Evolutionary conservation across 2,888 invertebrate species (phyloP), one percentile per base, ranked within the genome.

Genomic region (Tetanocera ferruginea): DNA sequence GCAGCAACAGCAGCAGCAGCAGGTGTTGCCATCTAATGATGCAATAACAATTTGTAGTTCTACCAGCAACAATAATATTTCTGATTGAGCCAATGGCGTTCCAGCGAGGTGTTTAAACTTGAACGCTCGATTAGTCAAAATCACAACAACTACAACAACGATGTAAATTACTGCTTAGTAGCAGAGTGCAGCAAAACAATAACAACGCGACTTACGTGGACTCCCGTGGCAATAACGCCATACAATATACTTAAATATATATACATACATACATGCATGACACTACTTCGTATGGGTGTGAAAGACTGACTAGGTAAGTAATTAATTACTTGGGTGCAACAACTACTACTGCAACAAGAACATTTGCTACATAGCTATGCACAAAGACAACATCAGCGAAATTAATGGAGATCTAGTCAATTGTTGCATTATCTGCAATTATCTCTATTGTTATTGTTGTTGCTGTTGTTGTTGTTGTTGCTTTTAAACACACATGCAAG

Each of bases 51-150:
- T 55, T n/a, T 51, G 14, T 34, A 43, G 43, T 43, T 43, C 14
- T 37, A 37, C 8, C 5, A 69, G 9, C 25, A 51, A 49, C 14
- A 69, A 69, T 5, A 31, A n/a, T 60, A 19, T 23, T 19, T 3
- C 19, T 19, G 55, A 23, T 19, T 55, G 55, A 55, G 55, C 43
- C 43, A 43, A 43, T 43, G 43, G 43, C 11, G 43, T 14, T 43
- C 43, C 14, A 43, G 11, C 43, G 43, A 43, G 43, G 25, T 28
- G 57, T 60, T 60, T 60, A 60, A 60, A 28, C 28, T 2, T 49
- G 17, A 51, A 67, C 55, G 71, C 55, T 71, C 71, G 34, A 71
- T 71, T 71, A 34, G 55, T 71, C 71, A 71, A 71, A 62, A 60
- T 23, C 62, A 43, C 72, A 34, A 49, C 69, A 69, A 25, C 66